Base-by-base conservation (phyloP, 2,113 vertebrate genomes). In the Gracilinanus agilis region DNA sequence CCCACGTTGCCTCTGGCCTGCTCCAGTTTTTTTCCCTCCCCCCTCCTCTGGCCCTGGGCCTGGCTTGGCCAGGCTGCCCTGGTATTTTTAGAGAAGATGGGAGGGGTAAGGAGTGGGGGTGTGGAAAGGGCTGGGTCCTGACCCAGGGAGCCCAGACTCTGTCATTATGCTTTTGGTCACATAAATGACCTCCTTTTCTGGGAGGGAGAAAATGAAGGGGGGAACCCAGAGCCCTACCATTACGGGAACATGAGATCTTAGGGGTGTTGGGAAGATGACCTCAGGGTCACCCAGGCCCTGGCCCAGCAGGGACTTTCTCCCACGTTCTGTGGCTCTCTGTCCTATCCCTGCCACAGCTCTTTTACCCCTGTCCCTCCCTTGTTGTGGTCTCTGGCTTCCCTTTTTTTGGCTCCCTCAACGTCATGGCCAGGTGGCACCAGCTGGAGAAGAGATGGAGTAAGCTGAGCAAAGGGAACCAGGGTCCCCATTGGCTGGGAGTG, bases 101-200 rank as follows among this genome's bases (percentile, higher is more conserved):
- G 0, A 25, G 55, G 0, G 29, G 55, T 75, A 83, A n/a, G 49
- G 49, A 49, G 49, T 49, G 54, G 93, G 89, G 94, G 94, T 90
- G 44, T 94, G 89, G n/a, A 90, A 55, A 96, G 54, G 91, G 83
- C 95, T 67, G 2, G 90, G 44, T n/a, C 44, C 88, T 0, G 0
- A 90, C 95, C 90, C 90, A 53, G 89, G 91, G 29, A 92, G 5
- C 91, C 91, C 24, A 0, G 0, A 83, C 53, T 67, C 95, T 96
- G 95, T 97, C 96, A 98, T 97, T 96, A 96, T 29, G 95, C 12
- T 96, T 94, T 94, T 56, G 95, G 95, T 88, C 44, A 93, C 2
- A 96, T 89, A 95, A 93, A 97, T 97, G 44, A 96, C 2, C 96
- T 0, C 88, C 90, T 2, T 96, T 97, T 90, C 93, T 55, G 0